Base-by-base conservation (phyloP, 2,888 invertebrate genomes). In the Plagiodera versicolora region DNA sequence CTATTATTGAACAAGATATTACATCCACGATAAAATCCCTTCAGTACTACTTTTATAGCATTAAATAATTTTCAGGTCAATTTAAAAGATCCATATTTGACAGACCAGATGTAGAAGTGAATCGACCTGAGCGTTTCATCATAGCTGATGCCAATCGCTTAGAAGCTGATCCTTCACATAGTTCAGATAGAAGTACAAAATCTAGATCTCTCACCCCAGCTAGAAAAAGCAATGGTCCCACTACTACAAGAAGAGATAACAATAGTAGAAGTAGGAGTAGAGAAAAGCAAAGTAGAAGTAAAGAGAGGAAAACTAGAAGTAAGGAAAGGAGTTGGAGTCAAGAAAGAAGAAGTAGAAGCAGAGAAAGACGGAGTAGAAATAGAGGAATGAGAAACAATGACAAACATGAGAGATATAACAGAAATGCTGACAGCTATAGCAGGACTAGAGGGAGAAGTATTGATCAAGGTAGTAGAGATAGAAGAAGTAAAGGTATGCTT, bases 101-200 rank as follows among this genome's bases (percentile, higher is more conserved):
- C 49, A 48, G 58, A 8, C 48, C 48, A 8, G 58, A 53, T 19
- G 19, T 58, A n/a, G 1, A 54, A 5, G 58, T 58, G 4, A 58
- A 58, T 20, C 58, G 46, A 28, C 53, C 52, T 10, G 58, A 58
- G 10, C 9, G 54, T 18, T 44, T 49, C 20, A 49, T 54, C 10
- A 18, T 46, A 16, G 30, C 52, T 8, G 47, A 58, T 8, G 32
- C 58, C n/a, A 50, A 57, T 45, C 49, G 48, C 24, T 50, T 39
- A 20, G 57, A 50, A 1, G 4, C 48, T 18, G 20, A 35, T 9
- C 20, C 10, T 16, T 28, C 52, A 2, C 51, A 11, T 10, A 54
- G 16, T 3, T 17, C 52, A 9, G 30, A 16, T 32, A 58, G 32
- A 1, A 48, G 48, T 14, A 52, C 39, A 24, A 53, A 35, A 2